Conservation (phyloP, 2,888 invertebrate species). For the Linyphia triangularis region DNA sequence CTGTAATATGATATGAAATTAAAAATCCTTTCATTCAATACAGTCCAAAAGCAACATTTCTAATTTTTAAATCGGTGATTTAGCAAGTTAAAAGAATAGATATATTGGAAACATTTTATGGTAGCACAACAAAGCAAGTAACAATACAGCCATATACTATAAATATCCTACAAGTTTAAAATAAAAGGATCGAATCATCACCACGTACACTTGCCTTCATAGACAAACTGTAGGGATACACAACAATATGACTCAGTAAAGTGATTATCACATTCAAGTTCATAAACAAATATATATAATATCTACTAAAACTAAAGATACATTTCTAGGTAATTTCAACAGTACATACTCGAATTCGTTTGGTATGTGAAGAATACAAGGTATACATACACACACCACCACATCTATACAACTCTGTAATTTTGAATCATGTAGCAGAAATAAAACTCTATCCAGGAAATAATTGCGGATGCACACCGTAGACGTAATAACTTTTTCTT, state of each 20-base stretch:
- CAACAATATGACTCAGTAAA: slow-evolving; percentile 35
- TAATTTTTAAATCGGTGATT: no score
- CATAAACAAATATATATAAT: slow-evolving; percentile 26
- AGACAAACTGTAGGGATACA: slow-evolving; percentile 9
- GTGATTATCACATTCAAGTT: slow-evolving; percentile 50
- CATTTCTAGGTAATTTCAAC: slow-evolving; percentile 32
- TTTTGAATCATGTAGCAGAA: slow-evolving; percentile 32
- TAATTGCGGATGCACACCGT: slow-evolving; percentile 48
- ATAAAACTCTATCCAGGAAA: slow-evolving; percentile 39
- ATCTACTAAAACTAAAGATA: slow-evolving; percentile 42
- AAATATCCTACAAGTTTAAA: slow-evolving; percentile 15
- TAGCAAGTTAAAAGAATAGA: slow-evolving; percentile 1
- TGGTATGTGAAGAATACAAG: background rate
- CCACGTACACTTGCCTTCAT: background rate
- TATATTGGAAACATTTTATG: slow-evolving; percentile 14
- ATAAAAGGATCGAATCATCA: slow-evolving; percentile 46
- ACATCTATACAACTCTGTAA: background rate
- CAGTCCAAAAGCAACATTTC: no score
- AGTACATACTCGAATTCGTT: slow-evolving; percentile 13
- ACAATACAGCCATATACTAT: slow-evolving; percentile 20
- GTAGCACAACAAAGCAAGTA: slow-evolving; percentile 29
- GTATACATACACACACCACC: slow-evolving; percentile 4
- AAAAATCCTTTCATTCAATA: no score
- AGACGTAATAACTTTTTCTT: background rate
- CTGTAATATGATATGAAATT: no score